Evolutionary conservation across 2,797 vertebrate species (phyloP), one percentile per base, ranked within the genome.

Genomic region (Hirundo rustica): DNA sequence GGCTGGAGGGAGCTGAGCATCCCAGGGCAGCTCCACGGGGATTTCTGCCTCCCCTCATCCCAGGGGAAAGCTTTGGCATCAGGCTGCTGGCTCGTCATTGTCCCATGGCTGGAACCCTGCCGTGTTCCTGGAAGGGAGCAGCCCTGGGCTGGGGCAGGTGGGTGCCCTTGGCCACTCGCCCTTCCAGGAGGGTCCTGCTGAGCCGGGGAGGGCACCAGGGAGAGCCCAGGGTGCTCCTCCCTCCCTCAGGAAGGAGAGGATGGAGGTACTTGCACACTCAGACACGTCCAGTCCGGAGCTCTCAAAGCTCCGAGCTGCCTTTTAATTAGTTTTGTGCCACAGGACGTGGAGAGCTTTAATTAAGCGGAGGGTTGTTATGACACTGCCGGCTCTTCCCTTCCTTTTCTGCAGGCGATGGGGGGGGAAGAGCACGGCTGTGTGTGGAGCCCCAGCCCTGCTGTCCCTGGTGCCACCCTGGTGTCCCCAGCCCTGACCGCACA

Each of bases 301-400:
- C 91, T 88, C 85, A 83, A 88, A 91, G 89, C 61, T 29, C 22
- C 1, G 0, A 67, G 94, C 54, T 95, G 93, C 93, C 94, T 95
- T 96, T 88, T 95, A 96, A 96, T 96, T 96, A 96, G 76, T 15
- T 82, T 6, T 60, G 67, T 86, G 94, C 89, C 71, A 88, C 73
- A 78, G 93, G 85, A 95, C 74, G 6, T 14, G 78, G 32, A 89
- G 79, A 80, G 79, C 93, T 95, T 73, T 96, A 96, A 96, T 96
- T 96, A 96, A 50, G 75, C 85, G 18, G 84, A 70, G 75, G 66
- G 40, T 95, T 0, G 14, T 92, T 71, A 32, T 93, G 93, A 84
- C 85, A 80, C 32, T 85, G 78, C 68, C 5, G 68, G 44, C 85
- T 95, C 76, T 90, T 88, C 93, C 76, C 84, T 88, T 93, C 91